phyloP scores from a whole-genome alignment of 2,113 vertebrate species.

The Seriola quinqueradiata region DNA sequence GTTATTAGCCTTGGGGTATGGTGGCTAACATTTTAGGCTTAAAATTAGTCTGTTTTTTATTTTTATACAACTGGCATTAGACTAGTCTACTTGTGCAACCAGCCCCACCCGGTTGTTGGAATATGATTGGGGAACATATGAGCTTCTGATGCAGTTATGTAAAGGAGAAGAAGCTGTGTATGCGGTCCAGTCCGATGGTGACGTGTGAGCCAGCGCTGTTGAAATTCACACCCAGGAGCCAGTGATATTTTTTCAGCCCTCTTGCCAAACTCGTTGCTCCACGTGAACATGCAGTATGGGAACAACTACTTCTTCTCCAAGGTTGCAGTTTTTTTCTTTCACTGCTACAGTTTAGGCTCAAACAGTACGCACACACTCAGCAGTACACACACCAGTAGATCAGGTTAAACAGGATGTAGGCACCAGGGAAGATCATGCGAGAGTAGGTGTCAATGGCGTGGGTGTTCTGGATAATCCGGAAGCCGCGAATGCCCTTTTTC shows the following conservation, averaged over 20 bases:
- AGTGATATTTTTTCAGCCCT: background rate
- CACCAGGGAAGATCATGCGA: slow-evolving; percentile 94
- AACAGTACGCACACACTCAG: slow-evolving; percentile 73
- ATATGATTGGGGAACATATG: background rate
- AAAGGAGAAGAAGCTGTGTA: background rate
- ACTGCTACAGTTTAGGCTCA: slow-evolving; percentile 4
- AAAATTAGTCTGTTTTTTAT: background rate
- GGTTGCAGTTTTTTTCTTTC: background rate
- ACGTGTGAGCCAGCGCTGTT: background rate
- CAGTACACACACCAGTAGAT: slow-evolving; percentile 97
- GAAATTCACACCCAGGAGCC: slow-evolving; percentile 5
- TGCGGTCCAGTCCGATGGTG: background rate
- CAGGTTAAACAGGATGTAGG: slow-evolving; percentile 96
- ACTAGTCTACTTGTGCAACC: slow-evolving; percentile 14
- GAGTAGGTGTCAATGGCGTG: slow-evolving; percentile 96
- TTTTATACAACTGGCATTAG: slow-evolving; percentile 11
- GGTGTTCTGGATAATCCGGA: slow-evolving; percentile 91
- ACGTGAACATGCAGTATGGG: background rate
- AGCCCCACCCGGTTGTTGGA: slow-evolving; percentile 6
- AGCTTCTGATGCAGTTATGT: slow-evolving; percentile 11
- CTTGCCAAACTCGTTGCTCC: background rate
- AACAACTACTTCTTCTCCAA: background rate
- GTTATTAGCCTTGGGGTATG: background rate
- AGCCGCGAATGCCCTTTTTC: slow-evolving; percentile 88
- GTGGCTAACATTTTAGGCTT: background rate